Conservation (phyloP, 2,888 invertebrate species). For the Muschampia plurimacula region DNA sequence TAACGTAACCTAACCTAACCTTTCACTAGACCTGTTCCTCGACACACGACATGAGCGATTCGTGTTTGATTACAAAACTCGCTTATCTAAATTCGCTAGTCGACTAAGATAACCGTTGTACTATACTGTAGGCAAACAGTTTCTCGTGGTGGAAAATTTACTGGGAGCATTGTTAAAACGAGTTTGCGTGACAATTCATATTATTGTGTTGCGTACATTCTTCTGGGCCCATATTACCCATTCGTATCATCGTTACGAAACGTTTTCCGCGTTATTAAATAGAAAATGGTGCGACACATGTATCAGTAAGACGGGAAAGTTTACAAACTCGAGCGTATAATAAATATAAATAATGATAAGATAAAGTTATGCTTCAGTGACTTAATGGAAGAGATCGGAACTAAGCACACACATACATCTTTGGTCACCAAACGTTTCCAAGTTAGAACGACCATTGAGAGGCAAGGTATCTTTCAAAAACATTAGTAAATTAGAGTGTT, state of each 20-base stretch:
- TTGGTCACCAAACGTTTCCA: background rate
- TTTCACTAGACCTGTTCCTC: background rate
- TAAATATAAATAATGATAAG: constrained; percentile 50
- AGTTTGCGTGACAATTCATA: constrained; percentile 63
- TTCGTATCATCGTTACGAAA: constrained; percentile 45
- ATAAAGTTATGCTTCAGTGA: constrained; percentile 44
- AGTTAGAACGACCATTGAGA: too few species aligned
- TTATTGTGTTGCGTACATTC: constrained; percentile 54
- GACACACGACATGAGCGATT: constrained; percentile 6
- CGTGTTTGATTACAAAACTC: constrained; percentile 33
- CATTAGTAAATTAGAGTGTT: too few species aligned
- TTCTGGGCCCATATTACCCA: constrained; percentile 46
- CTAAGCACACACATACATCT: background rate
- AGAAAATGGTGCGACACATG: constrained; percentile 59
- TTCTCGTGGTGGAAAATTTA: constrained; percentile 74
- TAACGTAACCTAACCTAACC: constrained; percentile 5
- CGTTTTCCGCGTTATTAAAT: constrained; percentile 62
- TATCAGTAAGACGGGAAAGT: constrained; percentile 60
- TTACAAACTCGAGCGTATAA: constrained; percentile 49
- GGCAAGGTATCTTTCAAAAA: too few species aligned
- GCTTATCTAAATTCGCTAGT: constrained; percentile 51
- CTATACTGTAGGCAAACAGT: constrained; percentile 59
- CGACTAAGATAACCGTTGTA: constrained; percentile 55
- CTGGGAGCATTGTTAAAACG: constrained; percentile 60
- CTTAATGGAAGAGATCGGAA: constrained; percentile 15